These are phyloP conservation scores for Macrophya alboannulata DNA, from an alignment of 2,888 invertebrate species.

Conservation along the genomic window DNA sequence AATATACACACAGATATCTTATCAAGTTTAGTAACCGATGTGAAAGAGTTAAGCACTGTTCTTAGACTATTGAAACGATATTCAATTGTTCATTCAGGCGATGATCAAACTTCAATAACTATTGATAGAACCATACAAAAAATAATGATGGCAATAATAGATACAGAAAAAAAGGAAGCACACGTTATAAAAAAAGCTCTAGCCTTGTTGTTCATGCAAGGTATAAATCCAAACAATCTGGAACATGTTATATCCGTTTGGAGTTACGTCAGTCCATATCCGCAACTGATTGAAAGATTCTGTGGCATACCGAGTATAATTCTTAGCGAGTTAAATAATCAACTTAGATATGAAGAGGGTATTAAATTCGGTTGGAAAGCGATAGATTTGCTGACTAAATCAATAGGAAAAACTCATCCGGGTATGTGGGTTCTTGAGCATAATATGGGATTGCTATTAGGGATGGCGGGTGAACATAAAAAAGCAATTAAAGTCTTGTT, in stretches of 20 bases:
- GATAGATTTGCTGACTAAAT: neutral
- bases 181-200: neutral
- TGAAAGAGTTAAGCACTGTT: neutral
- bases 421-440: neutral
- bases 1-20: neutral
- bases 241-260: constrained; percentile 13
- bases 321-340: neutral
- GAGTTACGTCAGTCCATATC: neutral
- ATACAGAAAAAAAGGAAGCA: neutral
- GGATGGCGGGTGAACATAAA: neutral
- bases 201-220: neutral
- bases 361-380: neutral
- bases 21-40: neutral
- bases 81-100: neutral
- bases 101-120: neutral
- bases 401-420: constrained; percentile 22
- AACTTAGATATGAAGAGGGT: constrained; percentile 29
- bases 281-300: neutral
- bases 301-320: neutral
- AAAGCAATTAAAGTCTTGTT: neutral
- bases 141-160: neutral
- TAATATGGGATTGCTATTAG: constrained; percentile 16
- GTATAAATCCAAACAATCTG: neutral
- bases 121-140: neutral
- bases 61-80: neutral